Evolutionary conservation across 2,797 vertebrate species (phyloP).

Genomic region (Cossypha caffra): DNA sequence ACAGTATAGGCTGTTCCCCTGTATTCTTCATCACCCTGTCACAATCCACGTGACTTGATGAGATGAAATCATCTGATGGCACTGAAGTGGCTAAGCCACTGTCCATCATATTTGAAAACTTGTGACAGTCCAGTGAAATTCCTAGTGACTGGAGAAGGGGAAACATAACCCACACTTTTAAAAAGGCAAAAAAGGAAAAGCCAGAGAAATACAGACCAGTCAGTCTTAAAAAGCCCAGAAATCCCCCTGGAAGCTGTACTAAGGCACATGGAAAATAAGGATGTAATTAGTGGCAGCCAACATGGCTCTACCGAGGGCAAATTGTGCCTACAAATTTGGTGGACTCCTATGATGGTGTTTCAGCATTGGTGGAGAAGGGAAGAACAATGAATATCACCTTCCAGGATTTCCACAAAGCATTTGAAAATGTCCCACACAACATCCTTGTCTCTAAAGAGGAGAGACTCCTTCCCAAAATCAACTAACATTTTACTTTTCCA

Average conservation of each 20-base stretch:
- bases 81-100: background rate
- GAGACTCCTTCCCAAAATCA: background rate
- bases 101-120: background rate
- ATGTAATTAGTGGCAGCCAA: background rate
- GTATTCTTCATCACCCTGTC: background rate
- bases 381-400: background rate
- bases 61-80: background rate
- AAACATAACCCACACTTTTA: background rate
- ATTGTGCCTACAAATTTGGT: rapidly evolving
- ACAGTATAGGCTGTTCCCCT: background rate
- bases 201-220: background rate
- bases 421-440: background rate
- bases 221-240: background rate
- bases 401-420: background rate
- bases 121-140: background rate
- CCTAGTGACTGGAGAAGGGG: background rate
- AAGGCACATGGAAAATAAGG: background rate
- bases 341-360: background rate
- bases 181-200: background rate
- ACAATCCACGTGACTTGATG: background rate
- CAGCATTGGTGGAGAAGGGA: background rate
- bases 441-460: background rate
- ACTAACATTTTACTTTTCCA: background rate
- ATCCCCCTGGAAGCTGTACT: background rate
- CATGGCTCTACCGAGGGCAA: background rate